Evolutionary conservation across 2,797 vertebrate species (phyloP).

Genomic region (Cyclura pinguis): DNA sequence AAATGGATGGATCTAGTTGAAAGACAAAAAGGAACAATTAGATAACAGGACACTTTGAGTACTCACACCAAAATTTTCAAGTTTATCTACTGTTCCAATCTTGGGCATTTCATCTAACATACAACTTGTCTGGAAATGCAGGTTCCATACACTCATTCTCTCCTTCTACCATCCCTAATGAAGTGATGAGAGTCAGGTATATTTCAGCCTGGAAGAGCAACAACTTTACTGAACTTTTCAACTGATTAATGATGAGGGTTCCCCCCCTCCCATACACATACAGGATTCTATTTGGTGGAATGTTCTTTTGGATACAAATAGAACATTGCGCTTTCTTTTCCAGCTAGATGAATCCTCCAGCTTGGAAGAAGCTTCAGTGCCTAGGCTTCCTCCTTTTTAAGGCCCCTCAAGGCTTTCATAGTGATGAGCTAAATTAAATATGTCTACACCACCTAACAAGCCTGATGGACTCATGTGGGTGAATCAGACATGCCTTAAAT

Average conservation of each 20-base stretch:
- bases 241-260: no score
- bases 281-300: neutral
- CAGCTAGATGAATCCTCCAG: no score
- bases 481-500: no score
- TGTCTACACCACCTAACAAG: no score
- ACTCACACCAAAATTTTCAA: neutral
- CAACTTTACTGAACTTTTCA: neutral
- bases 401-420: no score
- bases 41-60: neutral
- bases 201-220: neutral
- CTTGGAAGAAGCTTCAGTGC: no score
- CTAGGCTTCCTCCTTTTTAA: no score
- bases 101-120: neutral
- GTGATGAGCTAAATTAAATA: no score
- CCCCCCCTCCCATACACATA: neutral
- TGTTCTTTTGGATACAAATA: no score
- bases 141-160: neutral
- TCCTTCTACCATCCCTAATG: neutral
- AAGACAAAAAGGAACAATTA: neutral
- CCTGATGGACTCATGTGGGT: no score
- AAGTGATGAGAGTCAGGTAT: neutral
- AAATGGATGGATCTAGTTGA: conserved; percentile 1
- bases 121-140: neutral
- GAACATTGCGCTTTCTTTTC: no score
- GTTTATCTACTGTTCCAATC: neutral